These are phyloP conservation scores for Xiphorhynchus elegans DNA, from an alignment of 2,113 vertebrate species.

Conservation along the genomic window DNA sequence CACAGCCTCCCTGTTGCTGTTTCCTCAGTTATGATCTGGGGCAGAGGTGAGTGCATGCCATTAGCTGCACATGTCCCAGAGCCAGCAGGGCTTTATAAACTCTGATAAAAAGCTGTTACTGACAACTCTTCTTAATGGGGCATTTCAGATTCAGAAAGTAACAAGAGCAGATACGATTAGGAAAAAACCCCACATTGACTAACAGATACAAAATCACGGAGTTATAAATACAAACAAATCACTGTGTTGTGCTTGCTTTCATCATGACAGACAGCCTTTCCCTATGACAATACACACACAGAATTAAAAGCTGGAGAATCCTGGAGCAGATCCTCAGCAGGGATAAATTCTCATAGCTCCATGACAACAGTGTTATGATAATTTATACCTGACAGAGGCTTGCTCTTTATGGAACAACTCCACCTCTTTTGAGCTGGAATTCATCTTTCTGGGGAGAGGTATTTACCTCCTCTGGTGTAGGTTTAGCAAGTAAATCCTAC, in stretches of 20 bases:
- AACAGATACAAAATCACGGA: not conserved
- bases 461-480: not conserved
- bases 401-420: not conserved
- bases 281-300: not conserved
- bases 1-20: not conserved
- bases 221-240: conserved; percentile 14
- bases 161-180: not conserved
- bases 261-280: not conserved
- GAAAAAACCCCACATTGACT: not conserved
- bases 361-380: conserved; percentile 9
- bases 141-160: not conserved
- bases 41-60: not conserved
- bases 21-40: not conserved
- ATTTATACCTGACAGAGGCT: not conserved
- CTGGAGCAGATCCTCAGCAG: not conserved
- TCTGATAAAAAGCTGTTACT: not conserved
- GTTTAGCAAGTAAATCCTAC: not conserved
- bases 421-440: not conserved
- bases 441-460: not conserved
- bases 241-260: not conserved
- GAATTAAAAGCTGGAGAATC: conserved; percentile 20
- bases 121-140: not conserved
- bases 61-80: not conserved
- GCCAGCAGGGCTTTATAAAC: not conserved
- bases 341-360: not conserved